These are phyloP conservation scores for Sander vitreus DNA, from an alignment of 2,113 vertebrate genomes.

Conservation along the genomic window DNA sequence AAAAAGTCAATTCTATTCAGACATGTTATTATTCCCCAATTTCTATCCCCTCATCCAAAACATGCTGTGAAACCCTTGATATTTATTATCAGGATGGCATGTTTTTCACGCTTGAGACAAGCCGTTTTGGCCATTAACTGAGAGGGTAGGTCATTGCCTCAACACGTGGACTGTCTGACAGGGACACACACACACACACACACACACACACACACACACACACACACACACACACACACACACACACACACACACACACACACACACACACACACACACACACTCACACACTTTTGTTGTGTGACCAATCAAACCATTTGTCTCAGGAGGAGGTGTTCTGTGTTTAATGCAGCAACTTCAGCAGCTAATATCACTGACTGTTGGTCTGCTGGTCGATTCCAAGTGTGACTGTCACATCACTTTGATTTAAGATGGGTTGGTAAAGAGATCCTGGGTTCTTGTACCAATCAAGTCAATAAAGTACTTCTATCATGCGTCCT, in stretches of 20 bases:
- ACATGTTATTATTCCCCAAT: conserved; percentile 71
- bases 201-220: neutral
- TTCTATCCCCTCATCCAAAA: conserved; percentile 62
- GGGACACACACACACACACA: conserved; percentile 36
- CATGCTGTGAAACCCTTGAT: conserved; percentile 65
- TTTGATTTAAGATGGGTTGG: conserved; percentile 14
- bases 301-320: conserved; percentile 68
- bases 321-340: conserved; percentile 50
- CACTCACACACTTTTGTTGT: conserved; percentile 56
- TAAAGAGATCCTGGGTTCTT: neutral
- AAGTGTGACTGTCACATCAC: conserved; percentile 3
- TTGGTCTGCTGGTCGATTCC: neutral
- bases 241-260: neutral
- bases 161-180: conserved; percentile 57
- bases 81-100: conserved; percentile 78
- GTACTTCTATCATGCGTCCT: neutral
- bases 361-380: conserved; percentile 21
- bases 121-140: conserved; percentile 74
- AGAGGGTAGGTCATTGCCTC: conserved; percentile 60
- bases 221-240: neutral
- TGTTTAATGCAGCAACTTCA: conserved; percentile 34
- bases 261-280: no score
- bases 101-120: conserved; percentile 75
- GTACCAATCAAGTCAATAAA: neutral
- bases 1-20: conserved; percentile 53